Conservation (phyloP, 2,888 invertebrate genomes). For the Nemoura dubitans region DNA sequence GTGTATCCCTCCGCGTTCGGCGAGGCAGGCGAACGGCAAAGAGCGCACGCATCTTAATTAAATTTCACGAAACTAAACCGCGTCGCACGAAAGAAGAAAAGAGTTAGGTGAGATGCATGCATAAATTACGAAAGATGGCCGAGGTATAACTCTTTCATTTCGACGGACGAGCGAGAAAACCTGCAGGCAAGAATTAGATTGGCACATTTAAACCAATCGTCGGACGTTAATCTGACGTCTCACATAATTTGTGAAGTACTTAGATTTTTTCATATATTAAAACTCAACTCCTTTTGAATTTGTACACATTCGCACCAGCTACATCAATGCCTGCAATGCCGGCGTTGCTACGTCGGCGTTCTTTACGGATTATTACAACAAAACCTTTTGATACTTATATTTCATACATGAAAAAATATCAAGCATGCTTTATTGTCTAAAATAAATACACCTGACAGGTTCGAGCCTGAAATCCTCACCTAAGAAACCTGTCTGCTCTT, state of each 20-base stretch:
- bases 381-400: slow-evolving; percentile 32
- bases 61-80: slow-evolving; percentile 29
- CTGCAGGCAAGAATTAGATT: slow-evolving; percentile 19
- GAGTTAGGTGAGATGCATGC: background rate
- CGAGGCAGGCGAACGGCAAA: background rate
- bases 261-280: background rate
- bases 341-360: background rate
- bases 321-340: background rate
- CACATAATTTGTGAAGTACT: slow-evolving; percentile 37
- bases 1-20: background rate
- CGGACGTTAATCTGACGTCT: slow-evolving; percentile 45
- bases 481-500: slow-evolving; percentile 22
- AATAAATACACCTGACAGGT: slow-evolving; percentile 40
- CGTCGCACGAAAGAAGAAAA: slow-evolving; percentile 30
- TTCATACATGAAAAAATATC: slow-evolving; percentile 41
- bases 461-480: slow-evolving; percentile 28
- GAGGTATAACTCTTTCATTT: background rate
- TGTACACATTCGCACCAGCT: slow-evolving; percentile 38
- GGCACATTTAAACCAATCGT: slow-evolving; percentile 42
- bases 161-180: background rate
- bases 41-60: slow-evolving; percentile 44
- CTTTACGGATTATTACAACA: slow-evolving; percentile 40
- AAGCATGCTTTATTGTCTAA: slow-evolving; percentile 36
- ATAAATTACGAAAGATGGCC: background rate
- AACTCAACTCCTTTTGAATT: slow-evolving; percentile 39